Percentiles rank a stretch among this genome's conserved stretches.
Evolutionary conservation across 2,888 invertebrate genomes (phyloP).

Genomic region (Apomyelois bistriatella): DNA sequence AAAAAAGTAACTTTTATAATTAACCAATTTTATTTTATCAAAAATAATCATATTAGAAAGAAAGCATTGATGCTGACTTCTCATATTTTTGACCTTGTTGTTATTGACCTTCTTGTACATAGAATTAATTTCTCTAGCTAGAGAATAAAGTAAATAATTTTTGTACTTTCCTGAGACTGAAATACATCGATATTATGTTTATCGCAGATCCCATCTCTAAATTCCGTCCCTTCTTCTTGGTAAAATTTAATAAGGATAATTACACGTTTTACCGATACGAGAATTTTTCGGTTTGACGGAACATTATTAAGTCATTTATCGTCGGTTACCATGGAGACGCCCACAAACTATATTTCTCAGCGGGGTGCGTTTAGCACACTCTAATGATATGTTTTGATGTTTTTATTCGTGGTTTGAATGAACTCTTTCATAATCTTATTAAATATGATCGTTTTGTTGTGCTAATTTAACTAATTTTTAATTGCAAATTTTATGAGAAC

Average conservation of each 20-base stretch:
- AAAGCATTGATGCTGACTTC: no score
- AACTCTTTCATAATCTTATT: constrained; percentile 14
- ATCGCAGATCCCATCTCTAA: background rate
- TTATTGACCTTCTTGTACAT: no score
- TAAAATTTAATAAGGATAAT: constrained; percentile 55
- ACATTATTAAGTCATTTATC: constrained; percentile 69
- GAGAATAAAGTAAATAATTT: no score
- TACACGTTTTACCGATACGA: constrained; percentile 66
- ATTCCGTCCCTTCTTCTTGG: background rate
- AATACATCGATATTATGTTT: background rate
- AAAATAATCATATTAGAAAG: no score
- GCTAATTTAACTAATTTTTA: constrained; percentile 17
- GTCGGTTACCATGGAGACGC: constrained; percentile 63
- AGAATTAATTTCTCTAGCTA: no score
- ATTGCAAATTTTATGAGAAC: constrained; percentile 10
- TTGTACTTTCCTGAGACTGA: no score
- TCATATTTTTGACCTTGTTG: no score
- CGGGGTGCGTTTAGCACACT: constrained; percentile 44
- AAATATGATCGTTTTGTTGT: constrained; percentile 16
- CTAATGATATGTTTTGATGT: constrained; percentile 51
- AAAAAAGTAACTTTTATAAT: no score
- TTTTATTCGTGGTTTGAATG: constrained; percentile 24
- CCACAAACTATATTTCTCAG: constrained; percentile 42
- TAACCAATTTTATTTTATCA: no score
- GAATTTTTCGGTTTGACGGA: constrained; percentile 56